These are phyloP conservation scores for Epicauta chinensis DNA, from an alignment of 1,140 invertebrate species.

Conservation along the genomic window DNA sequence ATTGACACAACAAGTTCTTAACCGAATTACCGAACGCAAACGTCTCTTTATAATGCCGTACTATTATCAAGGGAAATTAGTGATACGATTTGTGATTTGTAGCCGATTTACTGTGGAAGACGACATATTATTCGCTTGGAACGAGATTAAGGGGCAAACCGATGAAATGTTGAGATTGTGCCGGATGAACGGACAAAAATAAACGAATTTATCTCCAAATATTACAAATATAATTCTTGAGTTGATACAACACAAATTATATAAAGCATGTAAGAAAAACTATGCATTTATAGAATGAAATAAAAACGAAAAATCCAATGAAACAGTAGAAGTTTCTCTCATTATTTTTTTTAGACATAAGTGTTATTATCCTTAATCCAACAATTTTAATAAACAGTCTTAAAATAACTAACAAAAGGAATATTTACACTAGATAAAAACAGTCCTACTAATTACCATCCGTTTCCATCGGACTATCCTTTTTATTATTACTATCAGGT, in stretches of 20 bases:
- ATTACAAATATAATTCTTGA: not conserved
- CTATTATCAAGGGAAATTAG: slow-evolving; percentile 56
- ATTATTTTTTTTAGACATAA: not conserved
- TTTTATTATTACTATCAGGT: too few species aligned
- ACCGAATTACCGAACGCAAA: slow-evolving; percentile 67
- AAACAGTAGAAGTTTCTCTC: not conserved
- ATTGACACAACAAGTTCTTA: slow-evolving; percentile 68
- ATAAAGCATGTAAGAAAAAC: not conserved
- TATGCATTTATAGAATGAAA: not conserved
- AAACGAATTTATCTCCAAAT: slow-evolving; percentile 40
- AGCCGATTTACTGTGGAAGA: slow-evolving; percentile 58
- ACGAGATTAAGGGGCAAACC: slow-evolving; percentile 55
- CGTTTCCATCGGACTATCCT: too few species aligned
- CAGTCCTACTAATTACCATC: not conserved
- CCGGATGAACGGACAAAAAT: not conserved
- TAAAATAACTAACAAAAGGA: not conserved
- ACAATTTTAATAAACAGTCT: not conserved
- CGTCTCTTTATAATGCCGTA: slow-evolving; percentile 82
- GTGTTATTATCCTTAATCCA: not conserved
- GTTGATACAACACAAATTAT: not conserved
- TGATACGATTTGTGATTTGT: slow-evolving; percentile 81
- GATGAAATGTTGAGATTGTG: not conserved
- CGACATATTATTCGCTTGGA: slow-evolving; percentile 78
- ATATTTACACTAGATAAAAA: not conserved
- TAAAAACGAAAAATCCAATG: not conserved